Conservation (phyloP, 2,797 vertebrate species). For the Argentina silus region DNA sequence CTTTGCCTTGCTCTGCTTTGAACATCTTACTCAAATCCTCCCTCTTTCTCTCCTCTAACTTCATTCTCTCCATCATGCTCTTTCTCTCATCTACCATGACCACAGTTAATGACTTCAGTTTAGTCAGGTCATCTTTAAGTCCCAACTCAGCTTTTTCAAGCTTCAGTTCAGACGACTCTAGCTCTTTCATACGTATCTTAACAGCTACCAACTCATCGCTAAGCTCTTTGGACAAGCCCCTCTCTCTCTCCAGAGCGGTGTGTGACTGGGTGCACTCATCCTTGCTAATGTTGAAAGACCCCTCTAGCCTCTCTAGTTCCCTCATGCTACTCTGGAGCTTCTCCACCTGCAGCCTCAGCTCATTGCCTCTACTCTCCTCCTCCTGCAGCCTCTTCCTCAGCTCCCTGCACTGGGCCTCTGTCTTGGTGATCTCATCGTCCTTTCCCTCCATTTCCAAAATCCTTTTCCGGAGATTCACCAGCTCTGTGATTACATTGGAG, state of each 20-base stretch:
- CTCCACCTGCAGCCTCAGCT: conserved; percentile 90
- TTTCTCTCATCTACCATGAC: conserved; percentile 95
- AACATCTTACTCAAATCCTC: conserved; percentile 87
- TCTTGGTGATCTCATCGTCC: conserved; percentile 95
- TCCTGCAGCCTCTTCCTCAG: conserved; percentile 89
- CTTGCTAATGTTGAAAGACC: conserved; percentile 86
- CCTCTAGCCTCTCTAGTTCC: conserved; percentile 91
- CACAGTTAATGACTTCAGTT: conserved; percentile 92
- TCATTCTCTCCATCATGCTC: conserved; percentile 90
- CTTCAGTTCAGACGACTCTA: conserved; percentile 90
- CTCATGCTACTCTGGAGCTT: conserved; percentile 93
- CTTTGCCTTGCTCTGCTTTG: conserved; percentile 92
- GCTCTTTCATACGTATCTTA: conserved; percentile 90
- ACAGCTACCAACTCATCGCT: conserved; percentile 89
- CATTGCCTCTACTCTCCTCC: conserved; percentile 87
- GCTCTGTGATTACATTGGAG: conserved; percentile 90
- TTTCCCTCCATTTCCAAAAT: conserved; percentile 98
- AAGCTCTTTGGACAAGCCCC: conserved; percentile 88
- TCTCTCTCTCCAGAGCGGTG: conserved; percentile 88
- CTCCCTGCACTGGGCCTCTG: conserved; percentile 90
- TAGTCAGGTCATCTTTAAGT: conserved; percentile 95
- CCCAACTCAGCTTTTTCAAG: conserved; percentile 92
- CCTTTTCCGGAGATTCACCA: conserved; percentile 91
- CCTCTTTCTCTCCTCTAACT: conserved; percentile 90
- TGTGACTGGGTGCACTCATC: conserved; percentile 87